These are phyloP conservation scores for Progne subis DNA, from an alignment of 2,113 vertebrate genomes.

Conservation along the genomic window DNA sequence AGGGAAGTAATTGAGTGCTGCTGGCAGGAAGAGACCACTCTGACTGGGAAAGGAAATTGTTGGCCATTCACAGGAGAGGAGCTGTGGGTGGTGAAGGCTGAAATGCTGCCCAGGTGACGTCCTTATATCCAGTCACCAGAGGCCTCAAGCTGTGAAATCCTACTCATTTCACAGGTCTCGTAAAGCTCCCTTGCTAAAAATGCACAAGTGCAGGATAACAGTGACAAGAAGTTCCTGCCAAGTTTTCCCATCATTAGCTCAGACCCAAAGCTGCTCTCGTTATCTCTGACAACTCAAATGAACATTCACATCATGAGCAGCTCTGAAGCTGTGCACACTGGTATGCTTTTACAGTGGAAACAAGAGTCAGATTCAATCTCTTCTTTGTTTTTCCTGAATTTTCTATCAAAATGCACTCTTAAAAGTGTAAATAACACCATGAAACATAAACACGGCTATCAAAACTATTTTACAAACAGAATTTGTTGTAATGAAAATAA, in stretches of 20 bases:
- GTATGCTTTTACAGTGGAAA: not conserved
- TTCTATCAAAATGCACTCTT: not conserved
- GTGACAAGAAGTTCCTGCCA: not conserved
- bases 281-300: not conserved
- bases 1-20: rapidly evolving
- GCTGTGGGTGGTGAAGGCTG: not conserved
- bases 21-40: not conserved
- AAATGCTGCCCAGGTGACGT: not conserved
- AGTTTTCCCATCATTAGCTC: not conserved
- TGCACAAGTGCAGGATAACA: not conserved
- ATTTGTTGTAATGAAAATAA: not conserved
- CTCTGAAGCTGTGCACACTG: not conserved
- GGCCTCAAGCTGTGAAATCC: not conserved
- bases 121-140: not conserved
- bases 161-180: not conserved
- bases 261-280: not conserved
- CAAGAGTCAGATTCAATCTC: not conserved
- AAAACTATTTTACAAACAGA: not conserved
- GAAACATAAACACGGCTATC: not conserved
- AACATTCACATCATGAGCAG: rapidly evolving
- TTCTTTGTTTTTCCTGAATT: not conserved
- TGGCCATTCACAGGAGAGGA: not conserved
- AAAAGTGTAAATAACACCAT: not conserved
- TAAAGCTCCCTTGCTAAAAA: not conserved
- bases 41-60: not conserved